These are phyloP conservation scores for Manis pentadactyla DNA, from an alignment of 2,797 vertebrate genomes.

Conservation along the genomic window DNA sequence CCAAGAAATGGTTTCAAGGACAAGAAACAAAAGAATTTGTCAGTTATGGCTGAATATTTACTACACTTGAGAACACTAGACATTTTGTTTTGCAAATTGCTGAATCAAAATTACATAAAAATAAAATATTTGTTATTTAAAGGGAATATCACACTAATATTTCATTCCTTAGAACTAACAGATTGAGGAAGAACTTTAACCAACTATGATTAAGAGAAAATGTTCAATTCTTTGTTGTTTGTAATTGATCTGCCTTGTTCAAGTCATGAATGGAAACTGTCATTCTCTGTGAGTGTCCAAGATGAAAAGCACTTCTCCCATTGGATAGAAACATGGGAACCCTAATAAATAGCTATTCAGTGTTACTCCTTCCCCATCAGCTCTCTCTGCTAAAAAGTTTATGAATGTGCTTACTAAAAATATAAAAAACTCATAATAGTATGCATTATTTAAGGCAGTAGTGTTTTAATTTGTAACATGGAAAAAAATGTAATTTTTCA, in stretches of 20 bases:
- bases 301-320: neutral
- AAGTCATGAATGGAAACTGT: neutral
- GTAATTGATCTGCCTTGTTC: neutral
- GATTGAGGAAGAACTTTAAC: neutral
- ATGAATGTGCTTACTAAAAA: neutral
- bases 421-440: neutral
- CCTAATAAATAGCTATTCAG: neutral
- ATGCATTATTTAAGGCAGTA: neutral
- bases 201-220: neutral
- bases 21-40: neutral
- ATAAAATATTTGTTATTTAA: neutral
- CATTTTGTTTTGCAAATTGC: neutral
- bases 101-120: neutral
- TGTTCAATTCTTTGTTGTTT: neutral
- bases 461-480: neutral
- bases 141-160: neutral
- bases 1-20: neutral
- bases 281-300: neutral
- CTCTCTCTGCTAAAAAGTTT: neutral
- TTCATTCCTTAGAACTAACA: neutral
- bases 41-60: neutral
- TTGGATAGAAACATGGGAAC: neutral
- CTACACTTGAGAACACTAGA: neutral
- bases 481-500: neutral
- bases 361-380: neutral